Base-by-base conservation (phyloP, 2,113 vertebrate species). In the Tragelaphus imberbis region DNA sequence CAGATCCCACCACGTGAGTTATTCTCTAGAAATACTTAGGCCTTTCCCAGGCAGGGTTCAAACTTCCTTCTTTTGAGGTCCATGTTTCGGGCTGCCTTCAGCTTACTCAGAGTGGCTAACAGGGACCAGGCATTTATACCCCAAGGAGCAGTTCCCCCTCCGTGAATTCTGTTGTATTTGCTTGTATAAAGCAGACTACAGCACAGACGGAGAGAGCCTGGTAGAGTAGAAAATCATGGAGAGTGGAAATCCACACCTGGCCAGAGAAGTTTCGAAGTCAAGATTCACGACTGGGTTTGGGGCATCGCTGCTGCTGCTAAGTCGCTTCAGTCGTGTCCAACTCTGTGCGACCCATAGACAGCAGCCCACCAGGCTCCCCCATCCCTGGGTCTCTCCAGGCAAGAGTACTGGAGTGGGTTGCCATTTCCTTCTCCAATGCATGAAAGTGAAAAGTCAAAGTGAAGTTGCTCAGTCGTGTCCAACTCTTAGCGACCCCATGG, bases 401-500 rank as follows among this genome's bases (percentile, higher is more conserved):
- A 51, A 51, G 51, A 51, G 14, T 13, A 51, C 51, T 14, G 1
- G 51, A 51, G 51, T 51, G 51, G 51, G 1, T 51, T 51, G 13
- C 51, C 51, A 51, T 51, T 51, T 51, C 51, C 51, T 51, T 51
- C 51, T 51, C 51, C 51, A 51, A 51, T 51, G 51, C 3, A 51
- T 51, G 51, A 13, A 51, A 51, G 49, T 51, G 49, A 51, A 51
- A 51, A 51, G 49, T 51, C 11, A 51, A 51, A 51, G 51, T 51
- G 51, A 51, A 51, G 51, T 51, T 13, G 3, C 51, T 51, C 51
- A 51, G 51, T 51, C 12, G 51, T 51, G 51, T 14, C 51, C 0
- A 1, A 7, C 61, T 33, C 61, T 0, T 4, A 5, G 61, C 3
- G 0, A 16, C 1, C 6, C 3, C 61, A 16, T 65, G 2, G 6